Evolutionary conservation across 2,113 vertebrate species (phyloP), one percentile per base, ranked within the genome.

Genomic region (Notothenia rossii): DNA sequence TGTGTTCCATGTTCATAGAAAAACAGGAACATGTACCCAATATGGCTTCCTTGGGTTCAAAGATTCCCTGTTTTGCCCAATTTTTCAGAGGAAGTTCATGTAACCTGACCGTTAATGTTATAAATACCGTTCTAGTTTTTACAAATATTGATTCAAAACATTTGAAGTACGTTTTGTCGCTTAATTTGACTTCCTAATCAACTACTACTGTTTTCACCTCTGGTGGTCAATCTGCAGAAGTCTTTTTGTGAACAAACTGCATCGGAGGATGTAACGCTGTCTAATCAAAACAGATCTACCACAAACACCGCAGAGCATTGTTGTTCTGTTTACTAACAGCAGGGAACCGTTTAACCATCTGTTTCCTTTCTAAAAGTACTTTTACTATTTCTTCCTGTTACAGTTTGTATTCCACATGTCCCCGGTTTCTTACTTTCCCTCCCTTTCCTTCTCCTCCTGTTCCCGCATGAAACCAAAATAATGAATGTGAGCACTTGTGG

Each of bases 351-450:
- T 72, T 25, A 18, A 43, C 51, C 60, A 64, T 14, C 68, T 65
- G 53, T 59, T 66, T 73, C 54, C 69, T 60, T 43, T 53, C 76
- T 12, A 10, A 15, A 43, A n/a, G 45, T 20, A 25, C 46, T 60
- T 61, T 61, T 10, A 59, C 70, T 67, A 1, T 20, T 14, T 55
- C 14, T 48, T 68, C 79, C 63, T 62, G 20, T 46, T 11, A 25
- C 29, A 46, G 46, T 43, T 29, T 65, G 43, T 72, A 1, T 45
- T 51, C 29, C 54, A 25, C 45, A 55, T 29, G 60, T 66, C 63
- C 20, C 36, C 36, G 36, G 36, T 40, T 40, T 25, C 11, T 2
- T 46, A 33, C 2, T 22, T 50, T 10, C 54, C 72, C 72, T 45
- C 14, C 25, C 5, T 14, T 43, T 71, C 22, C n/a, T 10, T 64